Evolutionary conservation across 2,797 vertebrate species (phyloP).

Genomic region (Propithecus perrieri): DNA sequence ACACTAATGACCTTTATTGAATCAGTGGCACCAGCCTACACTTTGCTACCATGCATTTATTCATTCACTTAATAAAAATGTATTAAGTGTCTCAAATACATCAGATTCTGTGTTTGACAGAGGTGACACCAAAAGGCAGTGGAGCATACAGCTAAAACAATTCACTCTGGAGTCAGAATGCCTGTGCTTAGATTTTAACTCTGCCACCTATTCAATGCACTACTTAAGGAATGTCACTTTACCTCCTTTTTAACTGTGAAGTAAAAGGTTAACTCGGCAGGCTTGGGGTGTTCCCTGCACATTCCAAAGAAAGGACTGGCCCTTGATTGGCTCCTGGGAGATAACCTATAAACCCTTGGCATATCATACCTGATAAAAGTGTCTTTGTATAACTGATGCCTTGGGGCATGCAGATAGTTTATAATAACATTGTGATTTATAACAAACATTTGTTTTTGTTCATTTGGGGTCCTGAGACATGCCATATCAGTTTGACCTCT

Average conservation of each 20-base stretch:
- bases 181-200: not conserved
- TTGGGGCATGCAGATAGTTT: not conserved
- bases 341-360: not conserved
- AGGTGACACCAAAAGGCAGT: not conserved
- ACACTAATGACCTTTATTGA: not conserved
- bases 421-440: not conserved
- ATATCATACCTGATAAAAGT: not conserved
- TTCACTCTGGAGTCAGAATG: not conserved
- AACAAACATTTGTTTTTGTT: not conserved
- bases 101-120: not conserved
- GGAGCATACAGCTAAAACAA: not conserved
- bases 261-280: not conserved
- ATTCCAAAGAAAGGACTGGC: not conserved
- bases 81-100: not conserved
- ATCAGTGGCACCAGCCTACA: not conserved
- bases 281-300: not conserved
- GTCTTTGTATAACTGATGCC: not conserved
- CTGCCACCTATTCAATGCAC: not conserved
- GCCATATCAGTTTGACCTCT: not conserved
- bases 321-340: not conserved
- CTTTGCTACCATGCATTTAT: not conserved
- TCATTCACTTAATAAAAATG: conserved; percentile 13
- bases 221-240: not conserved
- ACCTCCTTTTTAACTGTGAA: not conserved
- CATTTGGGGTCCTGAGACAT: not conserved